Conservation (phyloP, 2,888 invertebrate genomes). For the Parelbella ahira region DNA sequence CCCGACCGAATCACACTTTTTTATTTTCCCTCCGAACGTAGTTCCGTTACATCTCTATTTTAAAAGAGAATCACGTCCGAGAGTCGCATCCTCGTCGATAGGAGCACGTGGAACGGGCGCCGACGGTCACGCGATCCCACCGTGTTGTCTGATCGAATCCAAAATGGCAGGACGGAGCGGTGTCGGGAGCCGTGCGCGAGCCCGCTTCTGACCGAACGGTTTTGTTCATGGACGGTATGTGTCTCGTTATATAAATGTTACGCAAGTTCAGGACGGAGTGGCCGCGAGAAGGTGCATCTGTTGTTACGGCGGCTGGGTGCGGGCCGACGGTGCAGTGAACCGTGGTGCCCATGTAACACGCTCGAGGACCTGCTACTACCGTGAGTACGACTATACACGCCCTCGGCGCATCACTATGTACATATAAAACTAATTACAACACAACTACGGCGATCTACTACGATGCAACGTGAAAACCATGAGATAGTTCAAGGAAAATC, state of each 20-base stretch:
- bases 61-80: constrained; percentile 43
- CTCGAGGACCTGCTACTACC: constrained; percentile 42
- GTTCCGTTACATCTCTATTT: constrained; percentile 48
- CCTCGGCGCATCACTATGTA: constrained; percentile 22
- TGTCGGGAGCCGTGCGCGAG: constrained; percentile 49
- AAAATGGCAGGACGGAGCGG: constrained; percentile 64
- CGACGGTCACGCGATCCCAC: constrained; percentile 33
- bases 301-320: constrained; percentile 47
- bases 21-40: constrained; percentile 68
- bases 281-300: constrained; percentile 54
- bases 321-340: constrained; percentile 47
- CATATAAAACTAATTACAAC: constrained; percentile 18
- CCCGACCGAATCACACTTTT: constrained; percentile 71
- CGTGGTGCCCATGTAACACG: constrained; percentile 61
- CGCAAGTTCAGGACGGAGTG: constrained; percentile 65
- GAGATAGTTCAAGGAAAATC: constrained; percentile 25
- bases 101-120: constrained; percentile 27
- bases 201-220: constrained; percentile 49
- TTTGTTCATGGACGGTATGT: constrained; percentile 54
- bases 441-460: constrained; percentile 19
- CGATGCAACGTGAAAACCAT: constrained; percentile 24
- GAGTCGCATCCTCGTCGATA: constrained; percentile 29
- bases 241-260: constrained; percentile 74
- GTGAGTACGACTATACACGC: constrained; percentile 51
- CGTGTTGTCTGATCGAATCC: constrained; percentile 45